Percentiles rank a stretch among this genome's conserved stretches.
Evolutionary conservation across 1,140 invertebrate species (phyloP).

Genomic region (Tachypleus tridentatus): DNA sequence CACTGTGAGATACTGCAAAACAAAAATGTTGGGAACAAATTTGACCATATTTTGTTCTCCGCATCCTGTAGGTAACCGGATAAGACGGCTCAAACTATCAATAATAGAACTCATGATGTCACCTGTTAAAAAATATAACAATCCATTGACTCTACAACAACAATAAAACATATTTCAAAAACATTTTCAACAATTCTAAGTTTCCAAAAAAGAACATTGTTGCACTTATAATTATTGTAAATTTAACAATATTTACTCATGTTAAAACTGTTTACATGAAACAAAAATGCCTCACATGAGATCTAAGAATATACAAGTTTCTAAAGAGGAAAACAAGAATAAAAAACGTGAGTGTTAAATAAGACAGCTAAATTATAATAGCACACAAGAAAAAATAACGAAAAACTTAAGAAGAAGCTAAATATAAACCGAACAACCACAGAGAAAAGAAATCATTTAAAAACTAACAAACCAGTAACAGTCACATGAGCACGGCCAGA

Average conservation of each 20-base stretch:
- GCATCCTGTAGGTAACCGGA: constrained; percentile 47
- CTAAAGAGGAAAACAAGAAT: neutral
- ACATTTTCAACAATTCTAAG: no score
- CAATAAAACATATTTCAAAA: no score
- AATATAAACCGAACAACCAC: neutral
- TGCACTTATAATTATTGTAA: no score
- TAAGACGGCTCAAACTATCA: constrained; percentile 6
- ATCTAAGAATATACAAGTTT: neutral
- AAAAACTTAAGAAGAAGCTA: neutral
- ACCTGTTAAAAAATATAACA: constrained; percentile 25
- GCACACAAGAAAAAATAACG: no score
- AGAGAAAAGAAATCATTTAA: no score
- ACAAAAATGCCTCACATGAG: neutral
- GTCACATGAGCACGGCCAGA: constrained; percentile 45
- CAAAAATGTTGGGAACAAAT: constrained; percentile 61
- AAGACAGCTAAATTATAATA: no score
- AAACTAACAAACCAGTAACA: constrained; percentile 44
- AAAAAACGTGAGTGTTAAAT: constrained; percentile 28
- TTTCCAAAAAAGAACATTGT: no score
- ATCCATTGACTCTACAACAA: no score
- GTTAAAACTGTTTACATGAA: no score
- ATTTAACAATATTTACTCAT: no score
- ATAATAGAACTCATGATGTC: constrained; percentile 42
- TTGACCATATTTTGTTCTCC: constrained; percentile 69
- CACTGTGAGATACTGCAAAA: constrained; percentile 47